Conservation (phyloP, 2,888 invertebrate species). For the Ophion costatus region DNA sequence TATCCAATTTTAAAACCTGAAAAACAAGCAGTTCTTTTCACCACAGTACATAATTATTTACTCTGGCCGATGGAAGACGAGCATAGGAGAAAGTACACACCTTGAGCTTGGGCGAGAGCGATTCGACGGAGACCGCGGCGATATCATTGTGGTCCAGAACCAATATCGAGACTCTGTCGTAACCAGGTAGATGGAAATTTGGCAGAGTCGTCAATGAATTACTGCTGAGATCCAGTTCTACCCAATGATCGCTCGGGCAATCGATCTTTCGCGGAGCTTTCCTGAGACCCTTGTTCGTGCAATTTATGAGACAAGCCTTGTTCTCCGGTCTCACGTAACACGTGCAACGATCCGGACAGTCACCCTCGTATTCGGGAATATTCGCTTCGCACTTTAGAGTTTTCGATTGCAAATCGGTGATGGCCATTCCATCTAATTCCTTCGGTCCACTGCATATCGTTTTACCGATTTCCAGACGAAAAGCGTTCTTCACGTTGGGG, state of each 20-base stretch:
- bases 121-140: slow-evolving; percentile 76
- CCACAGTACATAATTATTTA: not conserved
- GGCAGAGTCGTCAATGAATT: slow-evolving; percentile 83
- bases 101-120: slow-evolving; percentile 83
- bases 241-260: slow-evolving; percentile 72
- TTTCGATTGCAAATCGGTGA: slow-evolving; percentile 82
- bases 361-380: slow-evolving; percentile 68
- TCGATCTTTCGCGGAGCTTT: slow-evolving; percentile 83
- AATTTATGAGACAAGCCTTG: slow-evolving; percentile 85
- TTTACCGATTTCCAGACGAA: slow-evolving; percentile 82
- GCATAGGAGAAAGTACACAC: slow-evolving; percentile 73
- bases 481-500: slow-evolving; percentile 78
- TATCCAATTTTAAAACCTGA: slow-evolving; percentile 84
- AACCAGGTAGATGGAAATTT: slow-evolving; percentile 79
- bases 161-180: slow-evolving; percentile 84
- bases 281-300: slow-evolving; percentile 84
- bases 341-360: slow-evolving; percentile 85
- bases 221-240: slow-evolving; percentile 84
- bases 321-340: slow-evolving; percentile 85
- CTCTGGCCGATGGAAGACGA: not conserved
- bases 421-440: slow-evolving; percentile 71
- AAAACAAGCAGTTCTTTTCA: slow-evolving; percentile 14
- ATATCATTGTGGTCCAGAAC: slow-evolving; percentile 84
- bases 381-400: slow-evolving; percentile 84
- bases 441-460: slow-evolving; percentile 84